These are phyloP conservation scores for Patella caerulea DNA, from an alignment of 2,888 invertebrate species.

Conservation along the genomic window DNA sequence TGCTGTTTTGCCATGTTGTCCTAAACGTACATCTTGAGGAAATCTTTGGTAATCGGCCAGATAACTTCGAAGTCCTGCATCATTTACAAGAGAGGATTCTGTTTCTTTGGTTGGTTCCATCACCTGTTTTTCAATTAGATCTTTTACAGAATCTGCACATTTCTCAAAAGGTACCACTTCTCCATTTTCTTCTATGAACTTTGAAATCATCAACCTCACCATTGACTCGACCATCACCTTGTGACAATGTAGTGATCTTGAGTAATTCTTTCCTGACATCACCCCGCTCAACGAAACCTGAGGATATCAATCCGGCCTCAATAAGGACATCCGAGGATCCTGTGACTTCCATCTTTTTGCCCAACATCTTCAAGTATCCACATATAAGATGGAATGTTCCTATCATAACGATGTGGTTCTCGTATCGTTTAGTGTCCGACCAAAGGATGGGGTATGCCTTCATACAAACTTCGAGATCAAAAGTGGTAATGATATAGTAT, in stretches of 20 bases:
- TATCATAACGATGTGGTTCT: conserved; percentile 36
- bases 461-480: conserved; percentile 46
- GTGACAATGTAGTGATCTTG: conserved; percentile 31
- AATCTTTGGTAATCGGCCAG: conserved; percentile 18
- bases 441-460: conserved; percentile 41
- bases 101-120: not conserved
- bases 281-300: conserved; percentile 33
- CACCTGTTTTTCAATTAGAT: too few relatives aligned
- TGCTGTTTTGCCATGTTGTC: conserved; percentile 29
- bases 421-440: conserved; percentile 29
- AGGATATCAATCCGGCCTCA: conserved; percentile 29
- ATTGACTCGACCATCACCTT: conserved; percentile 29
- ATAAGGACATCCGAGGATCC: conserved; percentile 33
- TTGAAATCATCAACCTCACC: conserved; percentile 31
- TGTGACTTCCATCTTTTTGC: conserved; percentile 37
- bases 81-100: conserved; percentile 19
- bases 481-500: conserved; percentile 40
- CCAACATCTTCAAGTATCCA: conserved; percentile 17
- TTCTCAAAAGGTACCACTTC: not conserved
- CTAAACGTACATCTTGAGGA: conserved; percentile 16
- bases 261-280: conserved; percentile 32
- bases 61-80: not conserved
- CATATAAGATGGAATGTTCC: conserved; percentile 33
- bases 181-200: conserved; percentile 12
- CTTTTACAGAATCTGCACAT: too few relatives aligned